These are phyloP conservation scores for Kryptolebias ocellatus DNA, from an alignment of 2,797 vertebrate species.

Conservation along the genomic window DNA sequence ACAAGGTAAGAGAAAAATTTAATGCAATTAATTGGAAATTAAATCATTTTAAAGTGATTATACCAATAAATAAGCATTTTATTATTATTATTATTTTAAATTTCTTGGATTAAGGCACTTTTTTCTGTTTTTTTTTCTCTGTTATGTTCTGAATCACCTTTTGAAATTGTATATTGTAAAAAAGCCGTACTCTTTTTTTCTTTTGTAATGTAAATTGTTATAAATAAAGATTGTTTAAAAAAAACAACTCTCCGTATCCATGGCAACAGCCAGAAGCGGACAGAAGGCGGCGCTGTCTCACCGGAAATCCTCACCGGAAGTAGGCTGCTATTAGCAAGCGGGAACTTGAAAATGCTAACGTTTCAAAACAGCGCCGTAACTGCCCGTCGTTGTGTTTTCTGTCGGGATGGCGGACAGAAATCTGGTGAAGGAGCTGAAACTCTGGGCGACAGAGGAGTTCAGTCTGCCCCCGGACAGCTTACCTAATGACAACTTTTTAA, in stretches of 20 bases:
- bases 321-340: slow-evolving; percentile 31
- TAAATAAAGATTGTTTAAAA: no score
- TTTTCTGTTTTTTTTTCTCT: no score
- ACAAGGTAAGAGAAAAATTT: no score
- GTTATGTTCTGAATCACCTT: no score
- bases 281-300: slow-evolving; percentile 21
- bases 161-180: no score
- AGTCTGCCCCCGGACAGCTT: slow-evolving; percentile 70
- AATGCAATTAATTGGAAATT: no score
- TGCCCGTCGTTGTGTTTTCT: slow-evolving; percentile 5
- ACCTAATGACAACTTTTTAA: slow-evolving; percentile 79
- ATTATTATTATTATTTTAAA: no score
- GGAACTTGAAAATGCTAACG: slow-evolving; percentile 56
- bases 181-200: no score
- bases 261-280: neutral
- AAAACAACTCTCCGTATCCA: neutral
- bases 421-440: slow-evolving; percentile 77
- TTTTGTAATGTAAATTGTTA: no score
- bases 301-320: slow-evolving; percentile 47
- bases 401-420: slow-evolving; percentile 72
- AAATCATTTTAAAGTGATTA: no score
- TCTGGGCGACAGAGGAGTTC: slow-evolving; percentile 83
- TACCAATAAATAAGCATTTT: no score
- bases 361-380: neutral
- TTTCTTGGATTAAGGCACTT: no score